These are phyloP conservation scores for Neoaliturus tenellus DNA, from an alignment of 2,888 invertebrate genomes.

Conservation along the genomic window DNA sequence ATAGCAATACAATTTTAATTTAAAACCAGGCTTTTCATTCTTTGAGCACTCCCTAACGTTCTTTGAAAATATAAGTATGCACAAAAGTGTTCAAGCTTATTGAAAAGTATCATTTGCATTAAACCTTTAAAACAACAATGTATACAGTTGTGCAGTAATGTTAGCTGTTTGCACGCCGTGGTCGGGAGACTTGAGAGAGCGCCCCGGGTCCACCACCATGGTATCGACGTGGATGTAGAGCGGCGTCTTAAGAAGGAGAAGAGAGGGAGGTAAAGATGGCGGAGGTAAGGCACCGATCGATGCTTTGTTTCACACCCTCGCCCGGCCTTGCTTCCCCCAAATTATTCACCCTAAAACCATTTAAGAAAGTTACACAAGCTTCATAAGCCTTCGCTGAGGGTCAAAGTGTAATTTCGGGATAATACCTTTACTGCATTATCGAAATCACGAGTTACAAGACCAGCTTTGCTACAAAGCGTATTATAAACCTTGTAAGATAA, in stretches of 20 bases:
- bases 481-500: no score
- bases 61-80: no score
- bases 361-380: slow-evolving; percentile 46
- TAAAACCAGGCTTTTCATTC: no score
- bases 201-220: slow-evolving; percentile 1
- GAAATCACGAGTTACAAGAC: neutral
- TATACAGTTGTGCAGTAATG: no score
- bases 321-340: slow-evolving; percentile 20
- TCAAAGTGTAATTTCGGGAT: slow-evolving; percentile 35
- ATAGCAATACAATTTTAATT: no score
- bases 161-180: no score
- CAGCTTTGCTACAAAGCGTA: neutral
- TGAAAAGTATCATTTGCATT: no score
- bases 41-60: no score
- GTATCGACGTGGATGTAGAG: neutral
- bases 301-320: slow-evolving; percentile 46
- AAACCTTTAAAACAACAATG: no score
- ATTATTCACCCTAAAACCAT: slow-evolving; percentile 48
- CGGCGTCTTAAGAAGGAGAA: slow-evolving; percentile 41
- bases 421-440: slow-evolving; percentile 35
- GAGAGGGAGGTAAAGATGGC: slow-evolving; percentile 42
- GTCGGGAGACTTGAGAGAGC: no score
- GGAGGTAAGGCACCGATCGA: slow-evolving; percentile 40
- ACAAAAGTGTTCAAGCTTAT: no score
- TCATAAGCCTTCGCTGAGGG: slow-evolving; percentile 28